Conservation (phyloP, 1,140 invertebrate species). For the Mya arenaria region DNA sequence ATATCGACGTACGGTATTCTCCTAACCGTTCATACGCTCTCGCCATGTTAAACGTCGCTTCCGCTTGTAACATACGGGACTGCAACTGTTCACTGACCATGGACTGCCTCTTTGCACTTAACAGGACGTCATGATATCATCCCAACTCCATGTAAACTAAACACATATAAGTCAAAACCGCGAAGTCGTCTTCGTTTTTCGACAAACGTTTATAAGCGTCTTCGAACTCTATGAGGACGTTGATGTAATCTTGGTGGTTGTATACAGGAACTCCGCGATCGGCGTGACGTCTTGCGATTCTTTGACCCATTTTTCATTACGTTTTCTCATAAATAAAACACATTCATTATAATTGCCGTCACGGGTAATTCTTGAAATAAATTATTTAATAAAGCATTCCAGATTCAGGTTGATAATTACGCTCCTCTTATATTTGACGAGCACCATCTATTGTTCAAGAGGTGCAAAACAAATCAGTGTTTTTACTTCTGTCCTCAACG, state of each 20-base stretch:
- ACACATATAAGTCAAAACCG: constrained; percentile 40
- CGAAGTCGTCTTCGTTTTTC: constrained; percentile 41
- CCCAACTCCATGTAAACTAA: constrained; percentile 46
- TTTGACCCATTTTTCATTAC: constrained; percentile 54
- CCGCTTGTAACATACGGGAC: neutral
- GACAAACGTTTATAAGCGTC: constrained; percentile 13
- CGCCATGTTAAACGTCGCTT: constrained; percentile 49
- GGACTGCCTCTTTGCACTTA: constrained; percentile 35
- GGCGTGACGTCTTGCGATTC: constrained; percentile 36
- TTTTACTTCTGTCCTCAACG: too few species aligned
- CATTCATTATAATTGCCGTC: too few species aligned
- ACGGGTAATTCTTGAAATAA: too few species aligned
- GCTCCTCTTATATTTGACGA: too few species aligned
- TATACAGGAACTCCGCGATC: constrained; percentile 33
- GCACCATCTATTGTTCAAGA: too few species aligned
- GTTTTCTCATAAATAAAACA: too few species aligned
- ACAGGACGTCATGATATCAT: constrained; percentile 44
- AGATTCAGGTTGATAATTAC: too few species aligned
- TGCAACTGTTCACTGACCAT: constrained; percentile 35
- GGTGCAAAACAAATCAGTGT: too few species aligned
- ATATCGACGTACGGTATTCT: constrained; percentile 40
- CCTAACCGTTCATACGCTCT: constrained; percentile 43
- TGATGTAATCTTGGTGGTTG: constrained; percentile 33
- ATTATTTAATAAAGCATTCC: too few species aligned
- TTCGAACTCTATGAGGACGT: constrained; percentile 20